A percentile compares a stretch with the other conserved stretches of the same genome.
phyloP scores from a whole-genome alignment of 2,113 vertebrate species.

The Oryzias curvinotus region DNA sequence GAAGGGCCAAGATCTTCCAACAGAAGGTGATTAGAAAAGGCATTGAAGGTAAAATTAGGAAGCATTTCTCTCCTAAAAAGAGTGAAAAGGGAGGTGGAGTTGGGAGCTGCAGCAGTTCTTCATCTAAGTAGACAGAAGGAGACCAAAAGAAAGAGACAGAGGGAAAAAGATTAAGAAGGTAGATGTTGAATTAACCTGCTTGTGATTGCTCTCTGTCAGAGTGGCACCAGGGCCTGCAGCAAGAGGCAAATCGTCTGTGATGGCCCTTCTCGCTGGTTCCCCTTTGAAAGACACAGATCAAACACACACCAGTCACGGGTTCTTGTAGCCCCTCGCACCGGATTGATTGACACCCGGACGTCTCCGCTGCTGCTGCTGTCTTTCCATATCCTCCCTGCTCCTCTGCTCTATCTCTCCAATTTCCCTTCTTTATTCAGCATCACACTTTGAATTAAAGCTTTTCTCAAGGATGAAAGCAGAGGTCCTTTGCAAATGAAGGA shows the following conservation, averaged over 20 bases:
- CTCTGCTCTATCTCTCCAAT: slow-evolving; percentile 25
- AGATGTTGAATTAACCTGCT: slow-evolving; percentile 80
- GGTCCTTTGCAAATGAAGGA: slow-evolving; percentile 73
- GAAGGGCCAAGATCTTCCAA: slow-evolving; percentile 33
- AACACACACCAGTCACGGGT: slow-evolving; percentile 72
- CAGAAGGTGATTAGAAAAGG: slow-evolving; percentile 43
- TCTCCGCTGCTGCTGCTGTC: slow-evolving; percentile 51
- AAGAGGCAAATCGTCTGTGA: slow-evolving; percentile 81
- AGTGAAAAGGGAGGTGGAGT: slow-evolving; percentile 25
- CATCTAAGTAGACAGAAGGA: slow-evolving; percentile 74
- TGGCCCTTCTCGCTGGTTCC: slow-evolving; percentile 75
- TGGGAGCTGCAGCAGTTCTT: slow-evolving; percentile 54
- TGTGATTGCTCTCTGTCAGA: slow-evolving; percentile 79
- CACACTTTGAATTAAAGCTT: slow-evolving; percentile 78
- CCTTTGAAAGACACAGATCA: slow-evolving; percentile 83
- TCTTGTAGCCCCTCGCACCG: slow-evolving; percentile 64
- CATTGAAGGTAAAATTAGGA: slow-evolving; percentile 48
- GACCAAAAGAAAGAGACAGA: slow-evolving; percentile 72
- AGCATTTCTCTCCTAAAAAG: slow-evolving; percentile 43
- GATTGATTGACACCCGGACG: slow-evolving; percentile 85
- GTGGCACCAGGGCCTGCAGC: slow-evolving; percentile 72
- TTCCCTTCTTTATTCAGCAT: slow-evolving; percentile 70
- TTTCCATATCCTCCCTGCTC: slow-evolving; percentile 51
- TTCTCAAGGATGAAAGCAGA: slow-evolving; percentile 81
- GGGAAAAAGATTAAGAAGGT: slow-evolving; percentile 73